phyloP scores from a whole-genome alignment of 2,888 invertebrate genomes.

The Drosophila prostipennis region DNA sequence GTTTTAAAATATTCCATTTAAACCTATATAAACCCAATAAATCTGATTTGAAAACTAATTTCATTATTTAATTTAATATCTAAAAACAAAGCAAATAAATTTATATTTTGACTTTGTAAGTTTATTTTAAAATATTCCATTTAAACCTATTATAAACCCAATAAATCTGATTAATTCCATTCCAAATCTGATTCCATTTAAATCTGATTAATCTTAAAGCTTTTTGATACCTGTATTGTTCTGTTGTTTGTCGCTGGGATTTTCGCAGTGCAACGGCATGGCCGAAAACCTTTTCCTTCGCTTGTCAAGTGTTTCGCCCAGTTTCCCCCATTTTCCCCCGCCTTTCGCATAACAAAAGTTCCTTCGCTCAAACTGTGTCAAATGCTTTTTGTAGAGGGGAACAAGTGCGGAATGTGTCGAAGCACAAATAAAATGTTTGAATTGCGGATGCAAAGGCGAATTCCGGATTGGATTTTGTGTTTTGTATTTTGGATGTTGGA shows the following conservation, averaged over 20 bases:
- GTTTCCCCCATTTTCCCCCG: not conserved
- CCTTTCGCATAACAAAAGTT: constrained; percentile 4
- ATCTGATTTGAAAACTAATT: too few relatives aligned
- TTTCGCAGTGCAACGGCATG: constrained; percentile 3
- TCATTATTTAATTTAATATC: too few relatives aligned
- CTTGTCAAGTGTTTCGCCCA: constrained; percentile 1
- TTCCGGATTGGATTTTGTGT: constrained; percentile 8
- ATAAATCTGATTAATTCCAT: too few relatives aligned
- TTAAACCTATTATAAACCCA: too few relatives aligned
- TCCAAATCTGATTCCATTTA: too few relatives aligned
- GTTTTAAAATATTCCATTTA: too few relatives aligned
- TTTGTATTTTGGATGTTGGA: constrained; percentile 1
- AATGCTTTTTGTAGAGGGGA: not conserved
- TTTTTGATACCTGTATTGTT: too few relatives aligned
- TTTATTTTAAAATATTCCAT: too few relatives aligned
- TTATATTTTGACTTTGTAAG: too few relatives aligned
- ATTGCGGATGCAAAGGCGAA: not conserved
- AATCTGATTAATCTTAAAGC: too few relatives aligned
- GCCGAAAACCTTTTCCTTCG: constrained; percentile 12
- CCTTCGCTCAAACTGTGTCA: constrained; percentile 11
- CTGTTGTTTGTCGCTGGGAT: not conserved
- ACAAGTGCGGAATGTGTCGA: constrained; percentile 3
- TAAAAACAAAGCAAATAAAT: too few relatives aligned
- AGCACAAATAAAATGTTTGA: constrained; percentile 2
- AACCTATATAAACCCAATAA: too few relatives aligned